Conservation (phyloP, 2,113 vertebrate genomes). For the Pachyramphus minor region DNA sequence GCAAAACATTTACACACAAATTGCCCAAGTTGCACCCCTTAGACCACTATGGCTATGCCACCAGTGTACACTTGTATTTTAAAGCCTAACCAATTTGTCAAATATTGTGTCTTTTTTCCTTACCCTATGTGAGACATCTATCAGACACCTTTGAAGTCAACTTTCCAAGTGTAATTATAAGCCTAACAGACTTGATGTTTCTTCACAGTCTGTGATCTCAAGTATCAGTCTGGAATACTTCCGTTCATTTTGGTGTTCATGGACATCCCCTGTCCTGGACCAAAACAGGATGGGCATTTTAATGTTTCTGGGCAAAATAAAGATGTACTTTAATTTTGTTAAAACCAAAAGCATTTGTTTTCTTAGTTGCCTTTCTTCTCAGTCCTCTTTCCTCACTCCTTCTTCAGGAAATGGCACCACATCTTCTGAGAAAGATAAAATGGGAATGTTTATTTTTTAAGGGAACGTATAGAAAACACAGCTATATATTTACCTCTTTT, state of each 20-base stretch:
- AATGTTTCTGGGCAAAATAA: neutral
- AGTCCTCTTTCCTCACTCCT: neutral
- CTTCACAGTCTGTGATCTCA: neutral
- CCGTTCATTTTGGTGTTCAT: neutral
- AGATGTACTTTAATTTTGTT: neutral
- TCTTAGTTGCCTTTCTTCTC: neutral
- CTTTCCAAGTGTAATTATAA: neutral
- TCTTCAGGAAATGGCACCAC: neutral
- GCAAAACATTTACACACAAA: neutral
- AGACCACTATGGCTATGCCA: neutral
- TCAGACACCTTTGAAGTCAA: neutral
- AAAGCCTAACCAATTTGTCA: neutral
- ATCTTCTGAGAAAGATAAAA: neutral
- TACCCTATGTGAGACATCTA: neutral
- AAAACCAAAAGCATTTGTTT: neutral
- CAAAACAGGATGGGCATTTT: neutral
- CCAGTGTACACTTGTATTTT: neutral
- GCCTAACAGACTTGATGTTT: neutral
- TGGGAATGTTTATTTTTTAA: neutral
- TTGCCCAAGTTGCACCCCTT: neutral
- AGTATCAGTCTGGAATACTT: neutral
- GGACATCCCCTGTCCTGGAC: neutral
- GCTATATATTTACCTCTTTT: neutral
- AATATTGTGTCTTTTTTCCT: neutral
- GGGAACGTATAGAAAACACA: neutral